phyloP scores from a whole-genome alignment of 1,140 invertebrate species.

The Achroia grisella region DNA sequence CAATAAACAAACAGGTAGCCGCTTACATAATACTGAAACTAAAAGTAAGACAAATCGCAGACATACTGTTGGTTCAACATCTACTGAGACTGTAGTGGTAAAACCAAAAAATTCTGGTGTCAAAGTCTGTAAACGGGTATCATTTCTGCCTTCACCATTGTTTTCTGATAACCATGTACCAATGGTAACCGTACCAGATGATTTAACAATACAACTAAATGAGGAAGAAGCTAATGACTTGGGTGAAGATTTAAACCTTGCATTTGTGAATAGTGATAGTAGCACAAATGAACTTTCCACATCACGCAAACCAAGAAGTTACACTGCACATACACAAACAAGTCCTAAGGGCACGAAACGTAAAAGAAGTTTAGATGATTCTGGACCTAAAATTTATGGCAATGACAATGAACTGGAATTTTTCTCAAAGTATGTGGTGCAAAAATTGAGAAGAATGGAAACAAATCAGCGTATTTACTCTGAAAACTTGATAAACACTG shows the following conservation, averaged over 20 bases:
- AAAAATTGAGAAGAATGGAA: constrained; percentile 64
- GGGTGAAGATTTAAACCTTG: constrained; percentile 45
- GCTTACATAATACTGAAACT: constrained; percentile 24
- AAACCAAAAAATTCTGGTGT: constrained; percentile 43
- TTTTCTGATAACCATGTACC: constrained; percentile 60
- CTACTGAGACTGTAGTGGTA: constrained; percentile 8
- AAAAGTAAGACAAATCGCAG: constrained; percentile 36
- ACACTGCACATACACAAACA: constrained; percentile 16
- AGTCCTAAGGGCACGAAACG: constrained; percentile 41
- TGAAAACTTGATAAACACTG: constrained; percentile 66
- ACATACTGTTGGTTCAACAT: constrained; percentile 34
- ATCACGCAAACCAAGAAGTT: constrained; percentile 27
- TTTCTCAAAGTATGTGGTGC: constrained; percentile 66
- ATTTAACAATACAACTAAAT: constrained; percentile 61
- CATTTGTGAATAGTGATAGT: constrained; percentile 31
- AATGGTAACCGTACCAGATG: constrained; percentile 66
- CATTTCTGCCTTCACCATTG: constrained; percentile 54
- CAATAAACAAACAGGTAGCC: constrained; percentile 37
- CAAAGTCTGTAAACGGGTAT: constrained; percentile 54
- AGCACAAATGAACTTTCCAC: constrained; percentile 11
- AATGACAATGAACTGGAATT: constrained; percentile 65
- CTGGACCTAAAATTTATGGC: constrained; percentile 21
- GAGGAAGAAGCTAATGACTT: constrained; percentile 60
- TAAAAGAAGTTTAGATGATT: constrained; percentile 33
- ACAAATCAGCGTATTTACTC: constrained; percentile 66